Conservation (phyloP, 2,888 invertebrate species). For the Rhingia rostrata region DNA sequence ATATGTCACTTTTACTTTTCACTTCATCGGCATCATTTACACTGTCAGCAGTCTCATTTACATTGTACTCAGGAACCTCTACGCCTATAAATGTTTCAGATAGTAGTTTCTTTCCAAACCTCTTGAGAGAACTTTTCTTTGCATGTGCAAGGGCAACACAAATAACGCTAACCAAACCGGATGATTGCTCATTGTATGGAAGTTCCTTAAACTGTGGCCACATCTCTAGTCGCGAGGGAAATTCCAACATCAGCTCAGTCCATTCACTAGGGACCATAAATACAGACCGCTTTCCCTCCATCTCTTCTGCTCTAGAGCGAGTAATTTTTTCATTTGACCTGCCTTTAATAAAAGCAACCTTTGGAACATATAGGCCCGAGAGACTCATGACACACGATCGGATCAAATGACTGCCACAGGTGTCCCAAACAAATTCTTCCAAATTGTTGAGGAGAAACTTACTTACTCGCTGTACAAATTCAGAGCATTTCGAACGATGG, state of each 20-base stretch:
- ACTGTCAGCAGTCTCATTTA: slow-evolving; percentile 75
- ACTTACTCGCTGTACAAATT: slow-evolving; percentile 88
- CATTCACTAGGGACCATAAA: slow-evolving; percentile 85
- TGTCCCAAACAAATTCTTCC: slow-evolving; percentile 92
- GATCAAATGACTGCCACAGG: slow-evolving; percentile 90
- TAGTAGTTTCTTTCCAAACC: slow-evolving; percentile 87
- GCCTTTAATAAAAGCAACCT: slow-evolving; percentile 83
- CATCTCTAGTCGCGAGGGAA: slow-evolving; percentile 85
- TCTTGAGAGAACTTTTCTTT: slow-evolving; percentile 85
- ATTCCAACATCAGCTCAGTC: slow-evolving; percentile 86
- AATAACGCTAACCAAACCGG: slow-evolving; percentile 87
- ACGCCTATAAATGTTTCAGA: slow-evolving; percentile 81
- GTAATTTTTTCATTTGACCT: slow-evolving; percentile 77
- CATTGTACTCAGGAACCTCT: slow-evolving; percentile 54
- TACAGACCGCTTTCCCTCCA: slow-evolving; percentile 62
- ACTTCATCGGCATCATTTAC: slow-evolving; percentile 77
- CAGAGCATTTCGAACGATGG: slow-evolving; percentile 85
- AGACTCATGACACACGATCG: slow-evolving; percentile 88
- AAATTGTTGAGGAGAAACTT: slow-evolving; percentile 92
- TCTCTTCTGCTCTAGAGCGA: background rate
- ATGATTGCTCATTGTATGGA: slow-evolving; percentile 87
- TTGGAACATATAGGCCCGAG: slow-evolving; percentile 86
- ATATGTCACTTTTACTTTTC: slow-evolving; percentile 69
- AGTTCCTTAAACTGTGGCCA: slow-evolving; percentile 92
- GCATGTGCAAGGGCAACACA: slow-evolving; percentile 85